phyloP scores from a whole-genome alignment of 2,797 vertebrate species.

The Mormyrus hasselquistii region DNA sequence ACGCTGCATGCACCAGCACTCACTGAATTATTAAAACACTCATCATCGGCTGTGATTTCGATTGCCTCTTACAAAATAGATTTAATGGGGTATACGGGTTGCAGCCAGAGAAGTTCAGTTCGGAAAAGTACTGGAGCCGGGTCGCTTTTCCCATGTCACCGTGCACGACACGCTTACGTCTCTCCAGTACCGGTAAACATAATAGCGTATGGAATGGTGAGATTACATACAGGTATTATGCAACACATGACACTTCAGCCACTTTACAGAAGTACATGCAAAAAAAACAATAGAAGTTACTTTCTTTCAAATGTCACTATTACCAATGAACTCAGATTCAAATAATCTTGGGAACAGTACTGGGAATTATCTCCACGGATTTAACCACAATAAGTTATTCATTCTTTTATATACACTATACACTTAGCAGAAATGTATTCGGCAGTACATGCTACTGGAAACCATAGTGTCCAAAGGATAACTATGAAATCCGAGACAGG shows the following conservation, averaged over 20 bases:
- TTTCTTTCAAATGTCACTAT: background rate
- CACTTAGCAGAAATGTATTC: background rate
- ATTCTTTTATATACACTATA: background rate
- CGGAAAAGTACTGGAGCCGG: background rate
- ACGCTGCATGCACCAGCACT: background rate
- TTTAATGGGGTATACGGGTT: background rate
- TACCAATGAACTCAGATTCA: background rate
- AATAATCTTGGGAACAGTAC: background rate
- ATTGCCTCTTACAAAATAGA: background rate
- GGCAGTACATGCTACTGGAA: background rate
- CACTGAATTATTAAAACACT: background rate
- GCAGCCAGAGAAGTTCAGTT: background rate
- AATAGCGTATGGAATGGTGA: background rate
- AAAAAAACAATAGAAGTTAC: background rate
- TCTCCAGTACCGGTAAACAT: background rate
- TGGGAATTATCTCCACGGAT: background rate
- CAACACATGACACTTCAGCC: background rate
- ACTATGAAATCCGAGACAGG: background rate
- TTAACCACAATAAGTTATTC: background rate
- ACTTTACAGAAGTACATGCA: background rate
- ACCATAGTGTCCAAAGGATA: background rate
- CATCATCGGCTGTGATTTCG: background rate
- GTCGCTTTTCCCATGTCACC: background rate
- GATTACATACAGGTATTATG: background rate
- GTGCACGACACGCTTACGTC: background rate